Evolutionary conservation across 2,888 invertebrate species (phyloP).

Genomic region (Nephrocerus scutellatus): DNA sequence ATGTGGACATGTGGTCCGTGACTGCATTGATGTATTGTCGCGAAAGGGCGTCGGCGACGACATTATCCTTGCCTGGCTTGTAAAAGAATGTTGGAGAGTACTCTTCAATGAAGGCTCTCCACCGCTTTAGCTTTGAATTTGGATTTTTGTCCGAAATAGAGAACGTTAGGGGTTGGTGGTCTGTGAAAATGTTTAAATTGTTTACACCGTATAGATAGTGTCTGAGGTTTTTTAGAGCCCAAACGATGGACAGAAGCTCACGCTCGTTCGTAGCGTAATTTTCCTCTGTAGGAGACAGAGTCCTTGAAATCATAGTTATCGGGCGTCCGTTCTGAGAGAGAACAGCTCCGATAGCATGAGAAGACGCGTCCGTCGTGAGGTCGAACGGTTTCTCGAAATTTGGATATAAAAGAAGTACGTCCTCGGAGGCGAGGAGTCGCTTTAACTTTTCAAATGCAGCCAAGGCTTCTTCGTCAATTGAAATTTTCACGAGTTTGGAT

Average conservation of each 20-base stretch:
- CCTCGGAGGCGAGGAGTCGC: constrained; percentile 14
- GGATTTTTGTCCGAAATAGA: constrained; percentile 21
- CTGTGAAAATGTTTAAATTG: constrained; percentile 18
- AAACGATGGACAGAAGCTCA: constrained; percentile 36
- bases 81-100: constrained; percentile 15
- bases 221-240: constrained; percentile 36
- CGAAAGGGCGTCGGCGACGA: constrained; percentile 19
- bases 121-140: constrained; percentile 19
- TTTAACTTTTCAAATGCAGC: constrained; percentile 17
- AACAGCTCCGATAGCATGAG: constrained; percentile 14
- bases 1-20: background rate
- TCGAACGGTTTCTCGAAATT: constrained; percentile 13
- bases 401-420: constrained; percentile 14
- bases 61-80: constrained; percentile 19
- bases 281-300: constrained; percentile 16
- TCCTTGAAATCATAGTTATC: constrained; percentile 18
- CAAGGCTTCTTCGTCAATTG: constrained; percentile 12
- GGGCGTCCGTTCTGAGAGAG: constrained; percentile 17
- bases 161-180: constrained; percentile 23
- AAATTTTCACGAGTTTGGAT: constrained; percentile 16
- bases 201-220: constrained; percentile 36
- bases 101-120: constrained; percentile 19
- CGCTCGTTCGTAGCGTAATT: constrained; percentile 33
- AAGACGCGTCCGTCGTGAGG: constrained; percentile 16
- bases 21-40: constrained; percentile 15